A percentile compares a stretch with the other conserved stretches of the same genome.
Conservation (phyloP, 2,797 vertebrate species). For the Rhabdomys pumilio region DNA sequence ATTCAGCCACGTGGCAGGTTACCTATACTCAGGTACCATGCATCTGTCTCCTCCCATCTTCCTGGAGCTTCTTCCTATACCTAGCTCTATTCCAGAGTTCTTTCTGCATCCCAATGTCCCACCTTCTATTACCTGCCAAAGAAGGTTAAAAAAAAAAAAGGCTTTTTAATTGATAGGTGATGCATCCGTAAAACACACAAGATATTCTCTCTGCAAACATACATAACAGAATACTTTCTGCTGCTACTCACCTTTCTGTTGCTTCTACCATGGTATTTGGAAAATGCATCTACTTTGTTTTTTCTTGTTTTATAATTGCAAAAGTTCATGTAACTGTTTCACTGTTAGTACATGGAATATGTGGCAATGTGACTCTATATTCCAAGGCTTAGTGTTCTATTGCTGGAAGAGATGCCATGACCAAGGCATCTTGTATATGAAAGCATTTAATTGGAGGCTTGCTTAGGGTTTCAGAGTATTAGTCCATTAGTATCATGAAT, state of each 20-base stretch:
- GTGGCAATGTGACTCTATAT: background rate
- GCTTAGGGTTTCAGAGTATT: background rate
- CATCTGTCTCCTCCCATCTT: background rate
- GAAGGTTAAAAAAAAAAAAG: background rate
- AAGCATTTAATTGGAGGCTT: background rate
- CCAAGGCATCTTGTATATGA: background rate
- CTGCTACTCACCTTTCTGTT: background rate
- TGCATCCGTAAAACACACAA: background rate
- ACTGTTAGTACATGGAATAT: background rate
- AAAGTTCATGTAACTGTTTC: background rate
- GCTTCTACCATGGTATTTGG: background rate
- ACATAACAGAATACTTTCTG: background rate
- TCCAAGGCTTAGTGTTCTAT: too few species aligned
- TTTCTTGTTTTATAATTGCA: background rate
- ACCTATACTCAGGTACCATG: background rate
- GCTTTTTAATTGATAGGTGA: background rate
- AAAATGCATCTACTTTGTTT: background rate
- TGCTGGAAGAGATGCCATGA: background rate
- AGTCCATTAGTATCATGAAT: background rate
- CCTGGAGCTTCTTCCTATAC: background rate
- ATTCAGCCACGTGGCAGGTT: background rate
- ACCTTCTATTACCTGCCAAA: background rate
- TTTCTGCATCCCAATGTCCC: background rate
- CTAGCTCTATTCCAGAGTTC: background rate
- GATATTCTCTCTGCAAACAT: background rate